Evolutionary conservation across 2,797 vertebrate species (phyloP).

Genomic region (Crenuchus spilurus): DNA sequence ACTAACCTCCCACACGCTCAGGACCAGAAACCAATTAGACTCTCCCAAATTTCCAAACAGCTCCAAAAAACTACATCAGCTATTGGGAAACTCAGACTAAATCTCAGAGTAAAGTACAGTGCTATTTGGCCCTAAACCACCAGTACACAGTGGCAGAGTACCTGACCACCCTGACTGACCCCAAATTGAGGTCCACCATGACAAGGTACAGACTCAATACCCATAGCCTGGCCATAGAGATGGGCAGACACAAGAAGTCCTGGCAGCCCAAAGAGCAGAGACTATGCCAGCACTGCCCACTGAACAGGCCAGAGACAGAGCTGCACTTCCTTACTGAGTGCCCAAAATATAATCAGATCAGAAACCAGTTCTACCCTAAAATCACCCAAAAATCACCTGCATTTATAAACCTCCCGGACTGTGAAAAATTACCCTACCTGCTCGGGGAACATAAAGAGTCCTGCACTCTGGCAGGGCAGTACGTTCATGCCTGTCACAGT

Average conservation of each 20-base stretch:
- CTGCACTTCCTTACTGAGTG: too few relatives aligned
- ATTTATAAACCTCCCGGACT: not conserved
- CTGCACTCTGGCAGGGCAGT: not conserved
- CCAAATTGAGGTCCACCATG: not conserved
- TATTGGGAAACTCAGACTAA: not conserved
- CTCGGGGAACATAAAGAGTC: not conserved
- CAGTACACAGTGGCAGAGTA: not conserved
- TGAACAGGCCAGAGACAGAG: too few relatives aligned
- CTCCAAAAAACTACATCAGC: not conserved
- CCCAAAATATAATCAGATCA: too few relatives aligned
- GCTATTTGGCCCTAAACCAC: constrained; percentile 8
- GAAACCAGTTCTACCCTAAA: too few relatives aligned
- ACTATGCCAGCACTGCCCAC: too few relatives aligned
- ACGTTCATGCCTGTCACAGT: not conserved
- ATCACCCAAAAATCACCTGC: not conserved
- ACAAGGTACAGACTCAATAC: too few relatives aligned
- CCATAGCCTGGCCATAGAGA: too few relatives aligned
- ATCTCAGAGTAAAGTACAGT: constrained; percentile 12
- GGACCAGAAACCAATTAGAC: constrained; percentile 19
- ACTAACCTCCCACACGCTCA: not conserved
- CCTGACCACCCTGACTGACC: not conserved
- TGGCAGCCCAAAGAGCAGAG: too few relatives aligned
- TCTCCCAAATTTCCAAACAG: constrained; percentile 8
- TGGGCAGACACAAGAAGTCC: too few relatives aligned
- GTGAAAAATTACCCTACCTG: not conserved